Evolutionary conservation across 1,140 invertebrate species (phyloP), one percentile per base, ranked within the genome.

Genomic region (Linepithema humile): DNA sequence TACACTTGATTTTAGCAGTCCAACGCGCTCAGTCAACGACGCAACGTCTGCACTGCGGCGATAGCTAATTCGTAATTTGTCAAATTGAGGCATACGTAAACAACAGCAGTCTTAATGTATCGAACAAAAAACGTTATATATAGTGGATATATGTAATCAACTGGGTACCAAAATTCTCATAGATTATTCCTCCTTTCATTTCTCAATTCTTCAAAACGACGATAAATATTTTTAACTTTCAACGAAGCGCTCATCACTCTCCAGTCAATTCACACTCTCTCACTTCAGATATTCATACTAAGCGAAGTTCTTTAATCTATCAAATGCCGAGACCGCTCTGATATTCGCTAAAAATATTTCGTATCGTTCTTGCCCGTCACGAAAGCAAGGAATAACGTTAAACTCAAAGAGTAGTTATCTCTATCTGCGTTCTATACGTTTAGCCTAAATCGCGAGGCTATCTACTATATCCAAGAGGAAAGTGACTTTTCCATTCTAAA

Each of bases 1-100:
- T 89, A 89, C 82, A 86, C 64, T 88, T 87, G 90, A 91, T 91
- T n/a, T 86, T 90, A 88, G 86, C 86, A 91, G 88, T 90, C 55
- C 85, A 84, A 90, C 89, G 84, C 84, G 83, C 83, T 90, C 86
- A 91, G 84, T 91, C 88, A 89, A 88, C 83, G 85, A 84, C 82
- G 83, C 70, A 59, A 85, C 83, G 53, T 90, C 88, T 91, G 89
- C 89, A 86, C 87, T 45, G 40, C 86, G 57, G 85, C 85, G 67
- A 84, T 85, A 90, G 85, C 82, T 89, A 92, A 88, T 85, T 89
- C 78, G 88, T 88, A 91, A 85, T 89, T 69, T 90, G 85, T 88
- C 82, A 89, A n/a, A 91, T 88, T 69, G 85, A 89, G 89, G 88
- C 86, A 85, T 90, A 88, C 83, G 85, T 89, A 87, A 88, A 80